These are phyloP conservation scores for Heliocidaris erythrogramma DNA, from an alignment of 35 echinoderm and acorn worm species.

Conservation along the genomic window DNA sequence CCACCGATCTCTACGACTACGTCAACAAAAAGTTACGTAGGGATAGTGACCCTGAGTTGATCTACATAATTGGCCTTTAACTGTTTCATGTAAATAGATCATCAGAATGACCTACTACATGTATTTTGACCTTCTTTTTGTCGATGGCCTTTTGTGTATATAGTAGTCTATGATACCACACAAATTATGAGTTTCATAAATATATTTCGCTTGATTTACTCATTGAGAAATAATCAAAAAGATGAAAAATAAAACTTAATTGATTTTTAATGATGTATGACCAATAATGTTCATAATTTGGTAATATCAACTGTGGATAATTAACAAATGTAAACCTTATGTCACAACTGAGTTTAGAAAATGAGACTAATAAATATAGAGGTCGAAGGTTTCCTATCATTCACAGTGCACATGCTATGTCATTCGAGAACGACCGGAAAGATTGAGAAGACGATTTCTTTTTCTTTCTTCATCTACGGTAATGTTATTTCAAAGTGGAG, in stretches of 20 bases:
- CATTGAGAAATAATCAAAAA: too few species aligned
- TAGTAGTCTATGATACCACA: background rate
- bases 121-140: too few species aligned
- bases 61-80: too few species aligned
- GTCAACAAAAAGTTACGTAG: too few species aligned
- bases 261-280: too few species aligned
- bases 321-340: background rate
- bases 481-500: background rate
- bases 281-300: background rate
- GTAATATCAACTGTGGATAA: background rate
- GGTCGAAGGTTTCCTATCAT: slow-evolving; percentile 15
- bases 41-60: too few species aligned
- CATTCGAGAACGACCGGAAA: background rate
- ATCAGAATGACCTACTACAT: too few species aligned
- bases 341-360: background rate
- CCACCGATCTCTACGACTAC: too few species aligned
- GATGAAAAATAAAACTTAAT: too few species aligned
- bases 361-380: background rate
- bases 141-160: background rate
- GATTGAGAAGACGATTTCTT: too few species aligned
- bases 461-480: background rate
- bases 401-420: background rate
- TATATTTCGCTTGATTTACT: background rate
- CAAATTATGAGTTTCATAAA: background rate
- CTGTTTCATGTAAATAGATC: too few species aligned